Percentiles rank a stretch among this genome's conserved stretches.
Conservation (phyloP, 2,113 vertebrate genomes). For the Pelecanoides urinatrix region DNA sequence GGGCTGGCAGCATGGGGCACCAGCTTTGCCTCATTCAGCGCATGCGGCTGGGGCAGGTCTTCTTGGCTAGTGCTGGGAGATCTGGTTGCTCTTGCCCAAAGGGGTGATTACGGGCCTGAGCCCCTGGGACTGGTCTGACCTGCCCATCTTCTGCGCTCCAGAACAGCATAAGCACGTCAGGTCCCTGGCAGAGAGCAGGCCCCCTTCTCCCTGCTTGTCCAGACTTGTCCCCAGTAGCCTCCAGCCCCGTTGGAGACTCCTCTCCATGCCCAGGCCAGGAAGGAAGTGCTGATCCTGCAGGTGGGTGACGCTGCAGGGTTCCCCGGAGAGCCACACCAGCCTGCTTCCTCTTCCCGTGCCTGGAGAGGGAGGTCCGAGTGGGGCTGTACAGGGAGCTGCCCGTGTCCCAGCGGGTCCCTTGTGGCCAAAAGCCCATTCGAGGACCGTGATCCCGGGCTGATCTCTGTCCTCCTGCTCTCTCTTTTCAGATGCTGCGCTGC, state of each 20-base stretch:
- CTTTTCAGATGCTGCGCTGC: conserved; percentile 27
- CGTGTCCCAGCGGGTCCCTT: accelerated
- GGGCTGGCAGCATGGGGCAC: neutral
- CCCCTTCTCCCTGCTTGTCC: neutral
- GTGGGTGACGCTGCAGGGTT: neutral
- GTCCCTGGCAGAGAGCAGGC: neutral
- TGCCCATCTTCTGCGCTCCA: neutral
- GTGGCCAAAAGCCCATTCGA: neutral
- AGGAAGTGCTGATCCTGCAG: neutral
- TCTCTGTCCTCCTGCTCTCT: neutral
- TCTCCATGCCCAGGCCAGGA: neutral
- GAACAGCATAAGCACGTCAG: neutral
- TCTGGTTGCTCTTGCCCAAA: neutral
- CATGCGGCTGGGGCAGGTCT: accelerated
- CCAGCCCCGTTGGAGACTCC: neutral
- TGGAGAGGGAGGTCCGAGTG: neutral
- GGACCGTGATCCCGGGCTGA: accelerated
- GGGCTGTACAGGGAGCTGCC: neutral
- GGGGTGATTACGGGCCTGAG: neutral
- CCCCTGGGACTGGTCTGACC: conserved; percentile 9
- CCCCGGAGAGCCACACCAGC: neutral
- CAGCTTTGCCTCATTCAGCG: neutral
- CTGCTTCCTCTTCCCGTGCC: neutral
- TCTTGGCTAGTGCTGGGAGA: neutral
- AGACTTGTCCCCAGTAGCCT: neutral